phyloP scores from a whole-genome alignment of 2,888 invertebrate species.

The Amblyteles armatorius region DNA sequence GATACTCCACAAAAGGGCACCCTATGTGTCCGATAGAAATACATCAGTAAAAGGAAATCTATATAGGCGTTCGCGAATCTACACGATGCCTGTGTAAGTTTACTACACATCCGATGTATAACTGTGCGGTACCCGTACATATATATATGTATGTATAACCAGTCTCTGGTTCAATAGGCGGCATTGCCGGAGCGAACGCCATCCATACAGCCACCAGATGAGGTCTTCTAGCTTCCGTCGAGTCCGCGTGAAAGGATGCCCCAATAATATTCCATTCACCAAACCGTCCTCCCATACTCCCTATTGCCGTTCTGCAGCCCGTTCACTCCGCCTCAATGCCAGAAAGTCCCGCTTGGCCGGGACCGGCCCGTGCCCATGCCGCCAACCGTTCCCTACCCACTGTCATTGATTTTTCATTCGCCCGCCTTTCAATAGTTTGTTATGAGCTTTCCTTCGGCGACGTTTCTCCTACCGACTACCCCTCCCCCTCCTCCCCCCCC shows the following conservation, averaged over 20 bases:
- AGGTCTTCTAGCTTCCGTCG: slow-evolving; percentile 84
- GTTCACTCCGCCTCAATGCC: slow-evolving; percentile 53
- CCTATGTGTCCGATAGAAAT: slow-evolving; percentile 55
- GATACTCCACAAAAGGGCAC: slow-evolving; percentile 11
- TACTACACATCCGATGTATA: slow-evolving; percentile 33
- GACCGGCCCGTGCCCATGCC: slow-evolving; percentile 76
- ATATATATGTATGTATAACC: slow-evolving; percentile 76
- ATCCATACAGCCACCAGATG: slow-evolving; percentile 83
- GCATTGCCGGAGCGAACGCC: slow-evolving; percentile 82
- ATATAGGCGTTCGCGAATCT: slow-evolving; percentile 41
- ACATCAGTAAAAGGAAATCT: slow-evolving; percentile 56
- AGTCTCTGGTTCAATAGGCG: slow-evolving; percentile 82
- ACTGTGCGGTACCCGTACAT: slow-evolving; percentile 54
- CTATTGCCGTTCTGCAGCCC: slow-evolving; percentile 62
- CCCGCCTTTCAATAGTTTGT: slow-evolving; percentile 84
- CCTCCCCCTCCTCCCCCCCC: slow-evolving; percentile 10
- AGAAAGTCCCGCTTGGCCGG: slow-evolving; percentile 63
- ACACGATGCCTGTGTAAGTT: slow-evolving; percentile 21
- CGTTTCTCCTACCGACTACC: slow-evolving; percentile 70
- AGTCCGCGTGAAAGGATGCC: slow-evolving; percentile 85
- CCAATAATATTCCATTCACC: slow-evolving; percentile 85
- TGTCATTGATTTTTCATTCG: slow-evolving; percentile 84
- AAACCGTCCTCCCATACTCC: slow-evolving; percentile 76
- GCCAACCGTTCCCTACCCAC: slow-evolving; percentile 33
- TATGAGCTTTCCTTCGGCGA: slow-evolving; percentile 83